Base-by-base conservation (phyloP, 2,797 vertebrate species). In the Cyprinella venusta region DNA sequence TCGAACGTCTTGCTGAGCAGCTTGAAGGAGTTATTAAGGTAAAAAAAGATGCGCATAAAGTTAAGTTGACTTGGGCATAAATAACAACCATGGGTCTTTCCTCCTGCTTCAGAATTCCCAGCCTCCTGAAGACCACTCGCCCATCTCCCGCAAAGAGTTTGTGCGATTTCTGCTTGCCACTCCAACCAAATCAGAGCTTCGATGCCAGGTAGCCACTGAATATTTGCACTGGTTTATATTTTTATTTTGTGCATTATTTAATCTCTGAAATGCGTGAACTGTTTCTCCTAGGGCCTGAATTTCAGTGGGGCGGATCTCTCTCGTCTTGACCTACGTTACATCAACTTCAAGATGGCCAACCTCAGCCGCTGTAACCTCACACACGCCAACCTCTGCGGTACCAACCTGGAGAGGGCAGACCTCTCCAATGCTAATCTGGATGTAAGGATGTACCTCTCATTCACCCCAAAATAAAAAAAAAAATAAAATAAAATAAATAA, bases 171-270 rank as follows among this genome's bases (percentile, higher is more conserved):
- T 99, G 9, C 93, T 99, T 72, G 96, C 98, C 4, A 99, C 98
- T 0, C 97, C 98, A 48, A 99, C 98, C 88, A 99, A 99, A 87
- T 99, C 98, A 0, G 98, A 99, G 92, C 95, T 99, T 59, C 96
- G 98, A 76, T 99, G 98, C 90, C 98, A 99, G 97, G 98, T 99
- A 91, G 52, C 9, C 2, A 8, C 61, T 78, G 42, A 16, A 26
- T 67, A 64, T 54, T 50, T 40, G n/a, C 16, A 18, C 26, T 15
- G 6, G 0, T 64, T 5, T n/a, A 3, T 38, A 15, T 36, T 1
- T 33, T 21, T 3, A 38, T 30, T 19, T 1, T 24, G 63, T 67
- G 45, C 21, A 40, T 67, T 38, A 48, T 52, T 13, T 8, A 50
- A 1, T 70, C 12, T 15, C 59, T 61, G 2, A 56, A 21, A 61